Percentiles rank a stretch among this genome's conserved stretches.
These are phyloP conservation scores for Channa argus DNA, from an alignment of 2,113 vertebrate species.

Conservation along the genomic window DNA sequence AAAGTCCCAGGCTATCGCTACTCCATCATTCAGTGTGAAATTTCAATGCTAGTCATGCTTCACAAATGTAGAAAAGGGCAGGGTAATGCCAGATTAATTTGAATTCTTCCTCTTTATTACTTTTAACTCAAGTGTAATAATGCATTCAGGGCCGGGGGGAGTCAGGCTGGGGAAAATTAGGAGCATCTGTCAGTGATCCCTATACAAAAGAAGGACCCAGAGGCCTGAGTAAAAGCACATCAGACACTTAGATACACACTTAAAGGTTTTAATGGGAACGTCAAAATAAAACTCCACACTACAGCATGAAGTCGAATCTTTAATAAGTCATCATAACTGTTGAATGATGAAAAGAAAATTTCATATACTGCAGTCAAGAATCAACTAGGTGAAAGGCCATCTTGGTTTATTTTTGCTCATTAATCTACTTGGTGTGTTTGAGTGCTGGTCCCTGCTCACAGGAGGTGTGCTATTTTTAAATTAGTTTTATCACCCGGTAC, in stretches of 20 bases:
- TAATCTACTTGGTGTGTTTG: conserved; percentile 30
- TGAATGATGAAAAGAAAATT: conserved; percentile 37
- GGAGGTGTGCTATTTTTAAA: conserved; percentile 58
- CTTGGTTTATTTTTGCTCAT: conserved; percentile 51
- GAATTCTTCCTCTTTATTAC: conserved; percentile 50
- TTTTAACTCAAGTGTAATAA: conserved; percentile 63
- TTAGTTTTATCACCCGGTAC: conserved; percentile 58
- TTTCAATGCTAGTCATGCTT: conserved; percentile 15
- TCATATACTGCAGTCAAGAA: conserved; percentile 20
- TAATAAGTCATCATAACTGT: conserved; percentile 44
- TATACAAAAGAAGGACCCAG: conserved; percentile 27
- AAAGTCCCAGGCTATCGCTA: conserved; percentile 13
- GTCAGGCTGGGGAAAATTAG: conserved; percentile 12
- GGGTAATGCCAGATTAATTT: conserved; percentile 28
- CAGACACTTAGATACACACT: conserved; percentile 28
- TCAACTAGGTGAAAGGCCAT: conserved; percentile 24
- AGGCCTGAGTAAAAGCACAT: conserved; percentile 26
- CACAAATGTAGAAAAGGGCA: conserved; percentile 7
- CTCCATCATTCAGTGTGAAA: not conserved
- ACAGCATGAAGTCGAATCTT: conserved; percentile 13
- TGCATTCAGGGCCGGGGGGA: conserved; percentile 40
- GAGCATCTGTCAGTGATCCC: conserved; percentile 46
- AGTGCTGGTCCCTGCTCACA: conserved; percentile 9
- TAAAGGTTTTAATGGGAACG: conserved; percentile 44
- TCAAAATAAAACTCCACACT: conserved; percentile 41